Percentiles rank a stretch among this genome's conserved stretches.
Evolutionary conservation across 2,113 vertebrate genomes (phyloP).

Genomic region (Corythoichthys intestinalis): DNA sequence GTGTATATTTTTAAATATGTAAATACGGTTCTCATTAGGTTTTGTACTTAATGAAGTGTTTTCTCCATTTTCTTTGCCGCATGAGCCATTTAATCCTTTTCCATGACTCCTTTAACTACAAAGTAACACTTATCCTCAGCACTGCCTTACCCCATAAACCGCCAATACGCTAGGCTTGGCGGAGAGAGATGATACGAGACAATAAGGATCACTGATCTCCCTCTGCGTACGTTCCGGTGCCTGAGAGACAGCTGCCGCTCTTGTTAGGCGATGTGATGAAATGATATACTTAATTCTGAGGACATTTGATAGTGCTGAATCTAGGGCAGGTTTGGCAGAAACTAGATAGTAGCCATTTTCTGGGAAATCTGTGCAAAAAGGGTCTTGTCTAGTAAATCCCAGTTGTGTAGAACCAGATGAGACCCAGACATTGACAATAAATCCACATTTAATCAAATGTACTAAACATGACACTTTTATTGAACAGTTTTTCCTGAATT

Average conservation of each 20-base stretch:
- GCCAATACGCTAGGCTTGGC: slow-evolving; percentile 24
- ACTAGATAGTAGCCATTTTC: slow-evolving; percentile 47
- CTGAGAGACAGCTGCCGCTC: slow-evolving; percentile 52
- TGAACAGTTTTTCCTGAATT: slow-evolving; percentile 67
- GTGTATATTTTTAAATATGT: too few species aligned
- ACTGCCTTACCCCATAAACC: slow-evolving; percentile 12
- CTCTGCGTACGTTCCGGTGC: slow-evolving; percentile 43
- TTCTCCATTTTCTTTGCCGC: background rate
- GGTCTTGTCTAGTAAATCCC: background rate
- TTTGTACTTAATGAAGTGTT: background rate
- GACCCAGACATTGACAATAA: slow-evolving; percentile 1
- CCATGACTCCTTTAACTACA: slow-evolving; percentile 14
- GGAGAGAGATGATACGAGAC: background rate
- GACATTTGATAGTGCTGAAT: slow-evolving; percentile 59
- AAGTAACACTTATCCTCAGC: slow-evolving; percentile 14
- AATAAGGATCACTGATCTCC: slow-evolving; percentile 30
- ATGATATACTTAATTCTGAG: slow-evolving; percentile 48
- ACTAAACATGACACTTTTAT: slow-evolving; percentile 78
- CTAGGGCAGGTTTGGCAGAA: slow-evolving; percentile 42
- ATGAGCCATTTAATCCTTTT: slow-evolving; percentile 26
- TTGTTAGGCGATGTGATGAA: slow-evolving; percentile 45
- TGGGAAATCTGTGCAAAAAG: slow-evolving; percentile 6
- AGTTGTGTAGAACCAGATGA: background rate
- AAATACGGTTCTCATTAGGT: too few species aligned
- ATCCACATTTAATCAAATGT: slow-evolving; percentile 39